Conservation (phyloP, 2,113 vertebrate species). For the Lepus europaeus region DNA sequence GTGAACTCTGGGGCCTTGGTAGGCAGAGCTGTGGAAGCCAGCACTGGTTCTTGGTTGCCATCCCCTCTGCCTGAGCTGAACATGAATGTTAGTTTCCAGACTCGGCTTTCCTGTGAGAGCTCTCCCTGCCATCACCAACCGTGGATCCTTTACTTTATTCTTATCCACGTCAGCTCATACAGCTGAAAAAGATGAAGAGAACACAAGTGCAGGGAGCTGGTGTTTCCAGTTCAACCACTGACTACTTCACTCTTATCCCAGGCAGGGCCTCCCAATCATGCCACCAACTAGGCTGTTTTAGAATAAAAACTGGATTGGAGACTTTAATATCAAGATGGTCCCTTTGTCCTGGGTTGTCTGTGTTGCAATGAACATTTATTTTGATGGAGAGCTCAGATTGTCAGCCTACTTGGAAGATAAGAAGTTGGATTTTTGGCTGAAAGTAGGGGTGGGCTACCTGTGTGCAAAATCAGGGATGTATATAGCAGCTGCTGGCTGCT, state of each 20-base stretch:
- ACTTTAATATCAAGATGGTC: slow-evolving; percentile 73
- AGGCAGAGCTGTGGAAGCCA: neutral
- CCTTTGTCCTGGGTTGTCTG: slow-evolving; percentile 68
- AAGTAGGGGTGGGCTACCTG: slow-evolving; percentile 24
- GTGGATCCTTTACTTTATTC: neutral
- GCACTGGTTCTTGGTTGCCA: neutral
- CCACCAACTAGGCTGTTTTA: slow-evolving; percentile 72
- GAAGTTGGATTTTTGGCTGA: slow-evolving; percentile 46
- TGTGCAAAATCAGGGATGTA: neutral
- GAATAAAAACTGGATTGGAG: slow-evolving; percentile 78
- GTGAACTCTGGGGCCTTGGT: neutral
- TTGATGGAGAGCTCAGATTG: slow-evolving; percentile 82
- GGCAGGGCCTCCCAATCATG: slow-evolving; percentile 46
- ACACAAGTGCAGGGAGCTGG: neutral
- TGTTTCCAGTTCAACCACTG: neutral
- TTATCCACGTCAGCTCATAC: neutral
- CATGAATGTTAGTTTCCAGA: neutral
- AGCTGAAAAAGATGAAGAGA: neutral
- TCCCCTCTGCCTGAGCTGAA: neutral
- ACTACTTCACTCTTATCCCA: neutral
- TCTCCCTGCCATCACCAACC: neutral
- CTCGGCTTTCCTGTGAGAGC: neutral
- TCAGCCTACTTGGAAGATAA: slow-evolving; percentile 79
- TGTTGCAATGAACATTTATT: slow-evolving; percentile 84
- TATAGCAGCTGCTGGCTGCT: neutral